Evolutionary conservation across 2,888 invertebrate genomes (phyloP).

Genomic region (Lucinisca nassula): DNA sequence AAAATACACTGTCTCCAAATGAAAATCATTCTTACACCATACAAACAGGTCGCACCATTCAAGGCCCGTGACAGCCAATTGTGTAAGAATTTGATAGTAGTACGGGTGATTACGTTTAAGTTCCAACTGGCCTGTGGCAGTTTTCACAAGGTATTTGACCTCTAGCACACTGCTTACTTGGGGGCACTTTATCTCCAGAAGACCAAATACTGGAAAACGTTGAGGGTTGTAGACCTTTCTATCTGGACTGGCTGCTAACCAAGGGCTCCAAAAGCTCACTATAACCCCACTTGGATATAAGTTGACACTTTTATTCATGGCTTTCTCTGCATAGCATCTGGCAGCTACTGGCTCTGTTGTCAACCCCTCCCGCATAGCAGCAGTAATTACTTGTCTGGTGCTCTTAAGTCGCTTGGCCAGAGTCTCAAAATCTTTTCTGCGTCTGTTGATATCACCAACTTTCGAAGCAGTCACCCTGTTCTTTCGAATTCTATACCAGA

Average conservation of each 20-base stretch:
- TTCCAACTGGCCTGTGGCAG: background rate
- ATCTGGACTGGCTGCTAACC: slow-evolving; percentile 45
- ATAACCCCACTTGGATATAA: slow-evolving; percentile 48
- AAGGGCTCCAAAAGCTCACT: slow-evolving; percentile 17
- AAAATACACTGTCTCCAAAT: slow-evolving; percentile 35
- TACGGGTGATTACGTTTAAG: slow-evolving; percentile 33
- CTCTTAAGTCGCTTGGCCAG: background rate
- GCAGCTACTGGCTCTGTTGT: slow-evolving; percentile 27
- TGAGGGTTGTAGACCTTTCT: slow-evolving; percentile 48
- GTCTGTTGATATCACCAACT: background rate
- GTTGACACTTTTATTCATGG: slow-evolving; percentile 8
- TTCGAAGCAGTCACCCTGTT: background rate
- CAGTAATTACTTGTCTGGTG: background rate
- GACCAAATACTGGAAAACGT: slow-evolving; percentile 23
- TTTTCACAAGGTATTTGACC: background rate
- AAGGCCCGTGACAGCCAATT: slow-evolving; percentile 33
- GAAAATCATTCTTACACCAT: slow-evolving; percentile 25
- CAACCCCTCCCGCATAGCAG: background rate
- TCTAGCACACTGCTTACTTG: slow-evolving; percentile 27
- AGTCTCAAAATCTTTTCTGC: background rate
- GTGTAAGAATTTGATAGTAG: slow-evolving; percentile 26
- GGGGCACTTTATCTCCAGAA: slow-evolving; percentile 48
- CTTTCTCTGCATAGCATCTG: slow-evolving; percentile 2
- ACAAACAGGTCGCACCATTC: slow-evolving; percentile 49
- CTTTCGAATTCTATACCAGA: background rate